Conservation (phyloP, 2,113 vertebrate genomes). For the Chelonoidis abingdonii region DNA sequence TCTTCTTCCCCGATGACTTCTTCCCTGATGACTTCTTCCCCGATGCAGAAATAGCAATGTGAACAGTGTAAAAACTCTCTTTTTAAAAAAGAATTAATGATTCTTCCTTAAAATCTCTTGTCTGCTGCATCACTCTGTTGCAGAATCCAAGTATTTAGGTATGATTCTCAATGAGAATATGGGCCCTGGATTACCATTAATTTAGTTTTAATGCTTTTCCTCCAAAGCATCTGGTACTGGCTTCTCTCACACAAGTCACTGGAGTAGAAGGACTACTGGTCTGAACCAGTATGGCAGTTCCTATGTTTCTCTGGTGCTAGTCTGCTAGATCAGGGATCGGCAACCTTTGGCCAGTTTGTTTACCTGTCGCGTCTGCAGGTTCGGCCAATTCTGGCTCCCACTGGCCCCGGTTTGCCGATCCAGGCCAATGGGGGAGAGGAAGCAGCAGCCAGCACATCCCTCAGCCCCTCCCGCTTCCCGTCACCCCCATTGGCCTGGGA, state of each 20-base stretch:
- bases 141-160: not conserved
- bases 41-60: too few relatives aligned
- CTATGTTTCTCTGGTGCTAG: not conserved
- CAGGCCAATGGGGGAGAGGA: too few relatives aligned
- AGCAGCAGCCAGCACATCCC: too few relatives aligned
- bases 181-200: not conserved
- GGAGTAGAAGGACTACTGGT: not conserved
- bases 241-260: not conserved
- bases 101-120: too few relatives aligned
- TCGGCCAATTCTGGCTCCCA: too few relatives aligned
- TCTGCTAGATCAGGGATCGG: not conserved
- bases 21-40: too few relatives aligned
- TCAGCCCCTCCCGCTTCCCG: too few relatives aligned
- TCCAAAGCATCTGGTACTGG: not conserved
- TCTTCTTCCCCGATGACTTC: not conserved
- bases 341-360: too few relatives aligned
- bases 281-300: not conserved
- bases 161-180: not conserved
- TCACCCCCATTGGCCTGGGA: too few relatives aligned
- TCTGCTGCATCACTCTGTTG: not conserved
- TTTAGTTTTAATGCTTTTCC: not conserved
- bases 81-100: not conserved
- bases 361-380: too few relatives aligned
- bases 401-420: too few relatives aligned
- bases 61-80: not conserved